Percentiles rank a stretch among this genome's conserved stretches.
Evolutionary conservation across 2,888 invertebrate genomes (phyloP).

Genomic region (Beris morrisii): DNA sequence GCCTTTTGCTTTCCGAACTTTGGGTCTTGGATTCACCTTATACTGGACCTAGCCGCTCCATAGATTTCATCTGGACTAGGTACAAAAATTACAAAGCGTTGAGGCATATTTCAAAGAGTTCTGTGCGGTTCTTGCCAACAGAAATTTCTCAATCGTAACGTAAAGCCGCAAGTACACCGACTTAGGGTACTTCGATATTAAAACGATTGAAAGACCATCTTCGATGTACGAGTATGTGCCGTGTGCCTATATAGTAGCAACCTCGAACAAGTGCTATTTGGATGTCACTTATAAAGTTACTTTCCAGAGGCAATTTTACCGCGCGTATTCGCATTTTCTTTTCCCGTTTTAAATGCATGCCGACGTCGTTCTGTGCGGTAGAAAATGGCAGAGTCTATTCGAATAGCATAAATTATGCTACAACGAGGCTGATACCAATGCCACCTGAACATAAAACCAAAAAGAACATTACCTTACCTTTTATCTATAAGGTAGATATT

Average conservation of each 20-base stretch:
- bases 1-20: too few relatives aligned
- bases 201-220: conserved; percentile 24
- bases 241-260: not conserved
- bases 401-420: conserved; percentile 29
- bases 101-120: too few relatives aligned
- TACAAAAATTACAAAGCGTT: too few relatives aligned
- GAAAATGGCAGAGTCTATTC: conserved; percentile 32
- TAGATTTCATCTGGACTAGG: too few relatives aligned
- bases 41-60: too few relatives aligned
- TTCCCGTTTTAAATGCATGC: conserved; percentile 30
- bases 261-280: conserved; percentile 28
- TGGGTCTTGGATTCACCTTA: too few relatives aligned
- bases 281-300: conserved; percentile 28
- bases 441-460: conserved; percentile 29
- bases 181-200: too few relatives aligned
- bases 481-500: conserved; percentile 18
- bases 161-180: too few relatives aligned
- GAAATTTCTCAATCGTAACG: too few relatives aligned
- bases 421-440: conserved; percentile 23
- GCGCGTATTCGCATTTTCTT: conserved; percentile 31
- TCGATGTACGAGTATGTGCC: conserved; percentile 1
- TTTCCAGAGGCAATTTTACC: conserved; percentile 29
- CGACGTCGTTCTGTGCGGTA: conserved; percentile 26
- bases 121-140: too few relatives aligned
- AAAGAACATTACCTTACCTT: conserved; percentile 26